A percentile compares a stretch with the other conserved stretches of the same genome.
These are phyloP conservation scores for Lasius fuliginosus DNA, from an alignment of 2,888 invertebrate species.

Conservation along the genomic window DNA sequence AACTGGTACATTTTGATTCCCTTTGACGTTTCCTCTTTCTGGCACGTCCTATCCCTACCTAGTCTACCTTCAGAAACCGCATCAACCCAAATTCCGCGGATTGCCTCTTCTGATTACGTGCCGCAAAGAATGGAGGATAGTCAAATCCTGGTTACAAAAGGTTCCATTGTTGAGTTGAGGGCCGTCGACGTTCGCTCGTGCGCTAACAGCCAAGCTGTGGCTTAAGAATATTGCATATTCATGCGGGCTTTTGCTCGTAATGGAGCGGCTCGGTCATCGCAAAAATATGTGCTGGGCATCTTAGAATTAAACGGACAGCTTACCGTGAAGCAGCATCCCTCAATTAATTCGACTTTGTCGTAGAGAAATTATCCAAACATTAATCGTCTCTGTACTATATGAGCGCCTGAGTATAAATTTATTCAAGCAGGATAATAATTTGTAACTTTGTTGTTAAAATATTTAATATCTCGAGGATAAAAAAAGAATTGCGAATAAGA, in stretches of 20 bases:
- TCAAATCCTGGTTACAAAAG: slow-evolving; percentile 68
- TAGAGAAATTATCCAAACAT: slow-evolving; percentile 8
- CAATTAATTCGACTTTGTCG: not conserved
- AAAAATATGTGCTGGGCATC: slow-evolving; percentile 15
- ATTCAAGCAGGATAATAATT: not conserved
- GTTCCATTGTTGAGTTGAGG: slow-evolving; percentile 68
- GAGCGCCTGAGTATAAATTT: not conserved
- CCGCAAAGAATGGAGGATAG: slow-evolving; percentile 67
- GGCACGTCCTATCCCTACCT: not conserved
- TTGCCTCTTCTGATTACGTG: slow-evolving; percentile 70
- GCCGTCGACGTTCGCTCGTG: slow-evolving; percentile 39
- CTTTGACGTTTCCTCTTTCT: slow-evolving; percentile 26
- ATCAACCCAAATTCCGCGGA: slow-evolving; percentile 75
- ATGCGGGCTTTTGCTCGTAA: slow-evolving; percentile 64
- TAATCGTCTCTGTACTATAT: not conserved
- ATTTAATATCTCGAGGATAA: not conserved
- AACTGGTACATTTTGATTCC: slow-evolving; percentile 22
- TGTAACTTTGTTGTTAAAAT: not conserved
- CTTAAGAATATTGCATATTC: slow-evolving; percentile 75
- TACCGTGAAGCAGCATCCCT: not conserved
- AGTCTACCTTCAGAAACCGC: slow-evolving; percentile 57
- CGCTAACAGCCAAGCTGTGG: slow-evolving; percentile 27
- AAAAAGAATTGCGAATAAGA: not conserved
- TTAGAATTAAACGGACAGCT: slow-evolving; percentile 23
- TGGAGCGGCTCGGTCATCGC: slow-evolving; percentile 56